These are phyloP conservation scores for Lycopodina hypogea DNA, from an alignment of 37 sponge, comb jelly and placozoan genomes.

Conservation along the genomic window DNA sequence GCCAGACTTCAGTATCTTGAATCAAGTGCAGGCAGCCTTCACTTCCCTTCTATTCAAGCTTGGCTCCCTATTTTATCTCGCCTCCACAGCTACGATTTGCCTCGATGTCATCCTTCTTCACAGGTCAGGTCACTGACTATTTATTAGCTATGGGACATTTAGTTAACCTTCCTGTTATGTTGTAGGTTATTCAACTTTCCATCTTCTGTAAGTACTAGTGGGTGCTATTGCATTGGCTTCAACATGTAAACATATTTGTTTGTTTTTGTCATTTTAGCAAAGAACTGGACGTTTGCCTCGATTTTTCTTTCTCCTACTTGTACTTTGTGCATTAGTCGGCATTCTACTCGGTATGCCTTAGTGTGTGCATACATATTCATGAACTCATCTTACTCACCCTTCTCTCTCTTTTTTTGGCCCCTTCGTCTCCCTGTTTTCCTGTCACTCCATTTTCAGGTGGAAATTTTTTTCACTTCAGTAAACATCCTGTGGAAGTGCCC, in stretches of 20 bases:
- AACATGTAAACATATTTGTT: no score
- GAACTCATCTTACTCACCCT: neutral
- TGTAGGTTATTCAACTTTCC: neutral
- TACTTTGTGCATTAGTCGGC: no score
- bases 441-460: neutral
- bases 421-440: neutral
- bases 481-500: no score
- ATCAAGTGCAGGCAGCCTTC: neutral
- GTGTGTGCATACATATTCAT: no score
- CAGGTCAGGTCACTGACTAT: constrained; percentile 4
- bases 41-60: constrained; percentile 32
- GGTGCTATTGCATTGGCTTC: no score
- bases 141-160: neutral
- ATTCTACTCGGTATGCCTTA: no score
- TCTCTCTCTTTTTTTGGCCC: neutral
- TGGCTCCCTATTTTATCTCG: constrained; percentile 46
- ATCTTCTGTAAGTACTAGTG: no score
- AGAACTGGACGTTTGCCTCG: no score
- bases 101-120: constrained; percentile 50
- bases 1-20: neutral
- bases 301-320: no score
- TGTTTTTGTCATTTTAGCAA: no score
- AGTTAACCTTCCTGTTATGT: neutral
- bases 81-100: constrained; percentile 40
- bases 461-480: no score